Evolutionary conservation across 2,888 invertebrate species (phyloP), one percentile per base, ranked within the genome.

Genomic region (Dyspetes luteomarginatus): DNA sequence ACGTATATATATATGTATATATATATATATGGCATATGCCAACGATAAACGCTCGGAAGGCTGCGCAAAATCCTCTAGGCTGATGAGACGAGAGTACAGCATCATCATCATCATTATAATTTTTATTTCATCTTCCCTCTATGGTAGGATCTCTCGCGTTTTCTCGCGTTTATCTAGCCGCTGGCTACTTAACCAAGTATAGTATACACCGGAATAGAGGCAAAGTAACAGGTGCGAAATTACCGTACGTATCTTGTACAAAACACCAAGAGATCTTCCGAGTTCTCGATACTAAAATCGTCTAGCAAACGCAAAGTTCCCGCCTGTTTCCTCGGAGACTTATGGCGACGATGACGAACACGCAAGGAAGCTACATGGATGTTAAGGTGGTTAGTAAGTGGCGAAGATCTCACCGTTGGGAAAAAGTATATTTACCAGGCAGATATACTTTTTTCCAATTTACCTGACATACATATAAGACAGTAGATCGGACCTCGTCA

Each of bases 221-320:
- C 56, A 45, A 26, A 56, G 65, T 74, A 74, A 74, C 74, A 74
- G 74, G 74, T 74, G 74, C 74, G 45, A 45, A 74, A 28, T 56
- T 56, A 56, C 73, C 26, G 48, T 64, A 19, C 62, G 41, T 52
- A 52, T 52, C 9, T 15, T 4, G 50, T 4, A 12, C 7, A 5
- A n/a, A 12, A 45, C n/a, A n/a, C 45, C n/a, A n/a, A 45, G 45
- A 45, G 45, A n/a, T 3, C n/a, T 15, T 45, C 4, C n/a, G n/a
- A 45, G 45, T n/a, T 2, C 15, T 45, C 1, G 45, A 3, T n/a
- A n/a, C n/a, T n/a, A n/a, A n/a, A n/a, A n/a, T 12, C 12, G 36
- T 9, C 36, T 36, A 36, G 36, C 9, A 36, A 36, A 9, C 12
- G 36, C 12, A 12, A 36, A 7, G 36, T 36, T 12, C 7, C 12